Evolutionary conservation across 2,797 vertebrate genomes (phyloP).

Genomic region (Lagodon rhomboides): DNA sequence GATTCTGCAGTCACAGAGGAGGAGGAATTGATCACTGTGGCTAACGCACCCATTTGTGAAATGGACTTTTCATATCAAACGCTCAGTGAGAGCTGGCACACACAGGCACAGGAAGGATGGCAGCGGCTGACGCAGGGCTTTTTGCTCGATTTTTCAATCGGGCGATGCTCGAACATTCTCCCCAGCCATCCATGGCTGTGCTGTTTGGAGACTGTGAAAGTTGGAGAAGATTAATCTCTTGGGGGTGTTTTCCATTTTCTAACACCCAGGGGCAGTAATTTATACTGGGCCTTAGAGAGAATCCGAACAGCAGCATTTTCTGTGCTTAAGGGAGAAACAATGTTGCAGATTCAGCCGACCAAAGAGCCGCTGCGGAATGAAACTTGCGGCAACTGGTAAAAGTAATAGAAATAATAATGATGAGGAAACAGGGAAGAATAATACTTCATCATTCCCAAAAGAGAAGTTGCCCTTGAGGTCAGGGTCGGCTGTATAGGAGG

Average conservation of each 20-base stretch:
- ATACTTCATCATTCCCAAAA: not conserved
- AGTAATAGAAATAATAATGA: conserved; percentile 23
- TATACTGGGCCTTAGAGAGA: conserved; percentile 56
- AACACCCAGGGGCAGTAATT: conserved; percentile 59
- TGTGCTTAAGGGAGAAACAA: conserved; percentile 45
- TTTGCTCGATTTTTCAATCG: conserved; percentile 66
- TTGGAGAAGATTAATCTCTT: conserved; percentile 74
- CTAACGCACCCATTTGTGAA: conserved; percentile 73
- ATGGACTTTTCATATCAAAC: conserved; percentile 71
- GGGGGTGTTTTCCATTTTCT: conserved; percentile 67
- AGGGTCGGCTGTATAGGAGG: not conserved
- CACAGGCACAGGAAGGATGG: conserved; percentile 48
- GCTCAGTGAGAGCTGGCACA: conserved; percentile 53
- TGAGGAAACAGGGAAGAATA: conserved; percentile 2
- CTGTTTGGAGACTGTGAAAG: conserved; percentile 52
- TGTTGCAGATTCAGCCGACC: conserved; percentile 43
- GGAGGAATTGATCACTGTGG: conserved; percentile 61
- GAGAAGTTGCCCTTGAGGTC: not conserved
- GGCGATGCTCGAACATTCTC: conserved; percentile 47
- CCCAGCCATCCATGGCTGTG: conserved; percentile 50
- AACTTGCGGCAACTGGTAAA: conserved; percentile 28
- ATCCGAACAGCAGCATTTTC: conserved; percentile 40
- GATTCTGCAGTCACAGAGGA: conserved; percentile 38
- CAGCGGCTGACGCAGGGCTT: conserved; percentile 68
- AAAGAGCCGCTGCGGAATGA: conserved; percentile 33